Base-by-base conservation (phyloP, 2,113 vertebrate species). In the Eleginops maclovinus region DNA sequence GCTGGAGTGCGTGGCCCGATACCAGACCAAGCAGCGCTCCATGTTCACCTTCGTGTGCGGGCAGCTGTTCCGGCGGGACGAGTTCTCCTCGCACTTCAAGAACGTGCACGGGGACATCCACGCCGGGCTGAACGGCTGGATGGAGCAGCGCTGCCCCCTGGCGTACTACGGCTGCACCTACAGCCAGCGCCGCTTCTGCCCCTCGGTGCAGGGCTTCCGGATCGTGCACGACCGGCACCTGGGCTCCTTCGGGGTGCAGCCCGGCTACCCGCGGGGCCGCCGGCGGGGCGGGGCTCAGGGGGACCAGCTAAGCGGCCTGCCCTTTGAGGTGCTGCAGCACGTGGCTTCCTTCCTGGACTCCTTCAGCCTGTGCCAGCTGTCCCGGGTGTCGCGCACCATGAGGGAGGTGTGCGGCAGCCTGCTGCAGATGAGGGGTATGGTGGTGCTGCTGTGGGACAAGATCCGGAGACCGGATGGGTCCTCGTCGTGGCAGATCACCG, bases 21-120 rank as follows among this genome's bases (percentile, higher is more conserved):
- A 99, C 94, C 98, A 99, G 90, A 98, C 97, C 65, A 99, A 98
- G 92, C 98, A 99, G 64, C 97, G 98, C 86, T 99, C 98, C 84
- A 99, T 99, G 98, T 99, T 99, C 96, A 99, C 98, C 41, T 99
- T 99, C 91, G 98, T 99, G 79, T 99, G 98, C 60, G 98, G 98
- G 79, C 98, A 99, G 88, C 91, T 99, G 85, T 99, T 99, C 84
- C 96, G 98, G 77, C 95, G 98, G 78, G 98, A 98, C 43, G 98
- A 99, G 88, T 99, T 99, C 92, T 97, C 97, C 1, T 99, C 97
- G 0, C 98, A 99, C 93, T 99, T 99, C 94, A 99, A 99, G 92
- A 99, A 99, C 3, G 98, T 99, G 16, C 98, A 99, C 71, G 98
- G 97, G 64, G 98, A 99, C 83, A 99, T 99, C 91, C 98, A 99